phyloP scores from a whole-genome alignment of 2,888 invertebrate genomes.

The Rhagonycha lutea region DNA sequence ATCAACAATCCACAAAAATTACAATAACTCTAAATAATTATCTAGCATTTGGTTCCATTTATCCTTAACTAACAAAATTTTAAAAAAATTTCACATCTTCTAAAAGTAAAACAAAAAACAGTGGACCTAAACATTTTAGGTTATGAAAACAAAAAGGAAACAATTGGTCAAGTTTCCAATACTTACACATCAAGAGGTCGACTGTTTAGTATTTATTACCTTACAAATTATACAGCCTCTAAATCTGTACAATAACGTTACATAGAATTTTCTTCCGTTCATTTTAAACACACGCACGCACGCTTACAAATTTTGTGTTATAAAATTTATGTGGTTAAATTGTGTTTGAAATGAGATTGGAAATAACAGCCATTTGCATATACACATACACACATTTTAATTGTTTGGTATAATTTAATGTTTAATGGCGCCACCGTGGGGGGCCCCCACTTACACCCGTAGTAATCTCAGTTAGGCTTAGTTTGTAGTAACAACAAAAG shows the following conservation, averaged over 20 bases:
- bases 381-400: conserved; percentile 16
- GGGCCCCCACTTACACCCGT: background rate
- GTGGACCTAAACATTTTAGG: background rate
- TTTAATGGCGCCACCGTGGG: background rate
- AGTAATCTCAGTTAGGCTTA: background rate
- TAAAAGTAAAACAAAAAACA: background rate
- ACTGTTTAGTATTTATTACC: background rate
- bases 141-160: background rate
- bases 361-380: conserved; percentile 14
- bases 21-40: background rate
- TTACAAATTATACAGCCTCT: conserved; percentile 48
- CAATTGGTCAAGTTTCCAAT: background rate
- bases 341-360: conserved; percentile 44
- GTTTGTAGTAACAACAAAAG: background rate
- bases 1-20: conserved; percentile 9
- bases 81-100: background rate
- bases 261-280: conserved; percentile 34
- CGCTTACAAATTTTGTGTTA: conserved; percentile 40
- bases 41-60: background rate
- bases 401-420: background rate
- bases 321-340: conserved; percentile 46
- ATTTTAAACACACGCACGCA: conserved; percentile 32
- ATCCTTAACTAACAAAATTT: background rate
- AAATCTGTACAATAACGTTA: conserved; percentile 43
- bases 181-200: background rate